Evolutionary conservation across 2,113 vertebrate species (phyloP), one percentile per base, ranked within the genome.

Genomic region (Seriola quinqueradiata): DNA sequence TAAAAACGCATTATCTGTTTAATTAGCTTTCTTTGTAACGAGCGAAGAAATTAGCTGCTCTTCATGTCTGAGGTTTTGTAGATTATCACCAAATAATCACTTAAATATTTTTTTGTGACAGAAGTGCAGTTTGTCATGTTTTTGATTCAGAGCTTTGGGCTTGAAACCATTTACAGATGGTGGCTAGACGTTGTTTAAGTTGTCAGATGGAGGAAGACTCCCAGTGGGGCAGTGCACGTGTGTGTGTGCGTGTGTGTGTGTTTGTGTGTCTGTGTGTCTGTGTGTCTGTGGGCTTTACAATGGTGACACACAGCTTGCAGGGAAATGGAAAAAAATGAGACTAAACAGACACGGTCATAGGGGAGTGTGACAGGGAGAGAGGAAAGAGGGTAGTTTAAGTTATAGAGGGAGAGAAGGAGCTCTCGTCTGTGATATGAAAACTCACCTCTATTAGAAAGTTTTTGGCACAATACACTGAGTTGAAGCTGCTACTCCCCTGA

Each of bases 401-500:
- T 25, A 72, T 23, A 46, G 16, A 55, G 38, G 71, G 12, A 28
- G 5, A 21, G 7, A 50, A 19, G 25, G 38, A 59, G 52, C 72
- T 64, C 36, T 67, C 11, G n/a, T 77, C 46, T 81, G 23, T 61
- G 65, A 82, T 44, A 19, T 59, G 17, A 78, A 83, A 86, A 65
- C 75, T 4, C 70, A 57, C 50, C 58, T 78, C 58, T n/a, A 58
- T 71, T 81, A 60, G 59, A 85, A 88, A 66, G 66, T 79, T 85
- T 79, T 75, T 68, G 79, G 57, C 68, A 79, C 74, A 50, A 73
- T 25, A 64, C 42, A 28, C 76, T 1, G 44, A 70, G 77, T 58
- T 40, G 55, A 66, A 84, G 81, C 86, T 77, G 52, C 70, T 57
- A 34, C 46, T 79, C 91, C 73, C 83, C 58, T 3, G 83, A 78